Evolutionary conservation across 64 coral and sea anemone species (phyloP).

Genomic region (Montipora sp.): DNA sequence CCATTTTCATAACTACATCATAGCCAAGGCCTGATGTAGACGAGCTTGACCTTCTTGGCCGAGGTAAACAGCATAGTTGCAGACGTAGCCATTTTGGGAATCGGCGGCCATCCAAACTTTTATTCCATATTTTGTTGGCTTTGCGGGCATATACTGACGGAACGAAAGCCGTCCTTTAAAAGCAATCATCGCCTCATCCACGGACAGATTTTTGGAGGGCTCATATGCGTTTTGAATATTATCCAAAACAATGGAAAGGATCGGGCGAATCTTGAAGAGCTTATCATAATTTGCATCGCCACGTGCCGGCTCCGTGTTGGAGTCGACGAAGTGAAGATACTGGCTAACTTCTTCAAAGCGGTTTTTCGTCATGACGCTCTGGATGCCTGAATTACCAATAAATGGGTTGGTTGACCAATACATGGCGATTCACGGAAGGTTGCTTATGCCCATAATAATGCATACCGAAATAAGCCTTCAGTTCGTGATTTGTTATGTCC

Average conservation of each 20-base stretch:
- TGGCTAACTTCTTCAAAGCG: slow-evolving; percentile 29
- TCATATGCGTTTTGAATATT: too few species aligned
- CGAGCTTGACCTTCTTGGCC: not conserved
- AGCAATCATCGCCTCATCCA: too few species aligned
- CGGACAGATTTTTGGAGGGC: too few species aligned
- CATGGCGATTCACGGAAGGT: too few species aligned
- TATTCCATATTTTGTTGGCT: slow-evolving; percentile 63
- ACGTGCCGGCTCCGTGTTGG: not conserved
- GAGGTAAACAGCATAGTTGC: slow-evolving; percentile 27
- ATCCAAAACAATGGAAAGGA: not conserved
- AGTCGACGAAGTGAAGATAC: slow-evolving; percentile 10
- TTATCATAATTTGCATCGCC: not conserved
- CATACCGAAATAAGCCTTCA: too few species aligned
- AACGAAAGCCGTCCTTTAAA: not conserved
- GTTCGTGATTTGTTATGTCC: not conserved
- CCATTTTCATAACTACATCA: slow-evolving; percentile 69
- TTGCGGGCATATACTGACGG: not conserved
- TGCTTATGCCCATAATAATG: too few species aligned
- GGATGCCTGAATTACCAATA: not conserved
- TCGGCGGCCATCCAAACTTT: slow-evolving; percentile 73
- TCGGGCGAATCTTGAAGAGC: slow-evolving; percentile 25
- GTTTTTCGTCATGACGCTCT: slow-evolving; percentile 21
- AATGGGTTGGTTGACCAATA: too few species aligned
- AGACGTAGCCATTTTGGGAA: not conserved
- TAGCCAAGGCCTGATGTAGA: slow-evolving; percentile 39